Evolutionary conservation across 53 echinoderm and acorn worm genomes (phyloP).

Genomic region (Paracentrotus lividus): DNA sequence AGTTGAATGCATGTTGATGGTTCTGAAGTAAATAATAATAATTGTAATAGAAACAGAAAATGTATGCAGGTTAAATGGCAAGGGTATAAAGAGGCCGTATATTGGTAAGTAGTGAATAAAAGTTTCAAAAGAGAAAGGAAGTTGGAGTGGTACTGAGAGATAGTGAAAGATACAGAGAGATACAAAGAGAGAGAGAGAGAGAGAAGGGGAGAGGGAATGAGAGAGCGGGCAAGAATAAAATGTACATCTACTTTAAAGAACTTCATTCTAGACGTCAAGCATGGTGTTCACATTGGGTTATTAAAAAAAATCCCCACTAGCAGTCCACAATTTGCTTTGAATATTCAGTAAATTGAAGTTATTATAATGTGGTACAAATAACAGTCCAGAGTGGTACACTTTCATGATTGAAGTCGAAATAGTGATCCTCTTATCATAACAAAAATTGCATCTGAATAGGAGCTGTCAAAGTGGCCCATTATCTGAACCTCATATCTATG

Average conservation of each 20-base stretch:
- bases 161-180: not conserved
- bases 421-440: not conserved
- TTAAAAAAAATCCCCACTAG: too few species aligned
- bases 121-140: not conserved
- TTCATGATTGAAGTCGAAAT: not conserved
- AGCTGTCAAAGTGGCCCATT: not conserved
- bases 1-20: too few species aligned
- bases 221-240: not conserved
- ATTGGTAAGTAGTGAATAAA: too few species aligned
- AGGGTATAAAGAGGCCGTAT: too few species aligned
- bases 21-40: too few species aligned
- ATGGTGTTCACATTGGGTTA: too few species aligned
- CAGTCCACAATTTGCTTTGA: too few species aligned
- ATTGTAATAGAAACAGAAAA: too few species aligned
- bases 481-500: not conserved
- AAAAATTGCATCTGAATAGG: not conserved
- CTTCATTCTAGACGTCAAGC: too few species aligned
- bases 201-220: constrained; percentile 1
- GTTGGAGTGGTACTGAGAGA: not conserved
- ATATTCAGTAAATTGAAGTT: too few species aligned
- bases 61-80: too few species aligned
- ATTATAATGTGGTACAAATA: not conserved
- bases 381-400: not conserved
- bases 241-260: too few species aligned
- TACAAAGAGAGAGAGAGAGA: not conserved